phyloP scores from a whole-genome alignment of 2,888 invertebrate species.

The Rhagium mordax region DNA sequence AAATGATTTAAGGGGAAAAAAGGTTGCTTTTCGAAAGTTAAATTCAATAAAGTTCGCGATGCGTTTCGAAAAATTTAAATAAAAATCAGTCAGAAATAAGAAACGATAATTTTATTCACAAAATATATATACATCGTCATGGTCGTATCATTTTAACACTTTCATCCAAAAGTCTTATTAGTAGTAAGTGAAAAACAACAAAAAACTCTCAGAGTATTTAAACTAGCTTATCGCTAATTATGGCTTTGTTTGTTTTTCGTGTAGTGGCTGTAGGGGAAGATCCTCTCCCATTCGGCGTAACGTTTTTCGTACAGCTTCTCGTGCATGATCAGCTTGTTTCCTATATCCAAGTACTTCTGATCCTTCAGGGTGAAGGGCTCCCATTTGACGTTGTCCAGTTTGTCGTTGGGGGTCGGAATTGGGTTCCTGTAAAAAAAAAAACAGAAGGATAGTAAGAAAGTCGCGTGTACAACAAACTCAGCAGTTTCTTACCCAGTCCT shows the following conservation, averaged over 20 bases:
- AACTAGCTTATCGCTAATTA: neutral
- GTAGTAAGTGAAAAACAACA: constrained; percentile 19
- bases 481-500: constrained; percentile 64
- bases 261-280: constrained; percentile 64
- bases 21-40: too few species aligned
- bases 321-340: constrained; percentile 64
- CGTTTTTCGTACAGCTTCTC: constrained; percentile 66
- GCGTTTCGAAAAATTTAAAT: too few species aligned
- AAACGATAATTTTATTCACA: constrained; percentile 21
- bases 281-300: constrained; percentile 67
- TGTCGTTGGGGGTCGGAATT: constrained; percentile 63
- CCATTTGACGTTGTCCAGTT: constrained; percentile 67
- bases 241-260: constrained; percentile 42
- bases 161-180: constrained; percentile 19
- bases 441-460: too few species aligned
- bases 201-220: neutral
- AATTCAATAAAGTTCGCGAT: too few species aligned
- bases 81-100: neutral
- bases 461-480: too few species aligned
- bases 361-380: constrained; percentile 63
- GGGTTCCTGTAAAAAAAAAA: constrained; percentile 71
- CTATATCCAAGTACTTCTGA: constrained; percentile 69
- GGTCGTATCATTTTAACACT: neutral
- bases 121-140: constrained; percentile 29
- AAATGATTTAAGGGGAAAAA: too few species aligned